Evolutionary conservation across 2,888 invertebrate genomes (phyloP).

Genomic region (Tenthredo amoena): DNA sequence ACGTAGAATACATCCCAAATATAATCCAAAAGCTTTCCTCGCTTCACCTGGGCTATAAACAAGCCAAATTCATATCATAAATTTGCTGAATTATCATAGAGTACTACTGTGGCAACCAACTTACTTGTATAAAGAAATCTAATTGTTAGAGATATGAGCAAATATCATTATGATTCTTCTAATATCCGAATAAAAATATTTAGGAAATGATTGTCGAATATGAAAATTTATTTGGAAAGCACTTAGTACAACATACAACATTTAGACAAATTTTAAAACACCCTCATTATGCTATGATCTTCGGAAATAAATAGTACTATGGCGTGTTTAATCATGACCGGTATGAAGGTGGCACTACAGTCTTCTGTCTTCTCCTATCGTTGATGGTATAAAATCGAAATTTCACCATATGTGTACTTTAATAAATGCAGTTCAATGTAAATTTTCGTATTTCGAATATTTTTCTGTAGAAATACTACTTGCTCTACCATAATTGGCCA

Average conservation of each 20-base stretch:
- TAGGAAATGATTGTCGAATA: background rate
- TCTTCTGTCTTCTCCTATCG: no score
- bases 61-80: background rate
- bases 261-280: background rate
- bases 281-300: background rate
- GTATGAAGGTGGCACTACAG: no score
- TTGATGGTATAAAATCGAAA: background rate
- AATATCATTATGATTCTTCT: background rate
- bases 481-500: background rate
- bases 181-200: background rate
- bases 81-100: background rate
- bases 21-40: constrained; percentile 88
- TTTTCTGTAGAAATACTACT: background rate
- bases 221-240: background rate
- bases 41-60: constrained; percentile 81
- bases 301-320: background rate
- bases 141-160: background rate
- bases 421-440: background rate
- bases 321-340: no score
- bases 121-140: constrained; percentile 10
- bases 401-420: background rate
- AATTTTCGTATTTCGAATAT: background rate
- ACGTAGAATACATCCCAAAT: constrained; percentile 87
- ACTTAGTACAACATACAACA: background rate
- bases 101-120: background rate